Conservation (phyloP, 2,113 vertebrate species). For the Halcyon malimbica region DNA sequence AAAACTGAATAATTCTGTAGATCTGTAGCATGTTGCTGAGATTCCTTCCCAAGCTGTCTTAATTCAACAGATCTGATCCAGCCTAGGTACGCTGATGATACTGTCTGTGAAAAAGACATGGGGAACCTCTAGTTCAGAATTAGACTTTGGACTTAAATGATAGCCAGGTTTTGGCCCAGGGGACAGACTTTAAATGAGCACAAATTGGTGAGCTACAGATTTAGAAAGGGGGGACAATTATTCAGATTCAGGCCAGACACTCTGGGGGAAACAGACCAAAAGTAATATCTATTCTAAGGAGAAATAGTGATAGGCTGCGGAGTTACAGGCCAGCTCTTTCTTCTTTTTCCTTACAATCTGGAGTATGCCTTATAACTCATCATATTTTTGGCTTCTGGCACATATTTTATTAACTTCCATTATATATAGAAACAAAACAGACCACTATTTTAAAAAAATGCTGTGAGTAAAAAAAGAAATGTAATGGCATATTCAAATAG, state of each 20-base stretch:
- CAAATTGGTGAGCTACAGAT: constrained; percentile 3
- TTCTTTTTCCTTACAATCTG: constrained; percentile 53
- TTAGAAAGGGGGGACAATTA: not conserved
- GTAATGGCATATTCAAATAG: constrained; percentile 28
- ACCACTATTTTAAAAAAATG: constrained; percentile 48
- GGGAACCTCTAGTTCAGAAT: not conserved
- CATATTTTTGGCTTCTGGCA: constrained; percentile 71
- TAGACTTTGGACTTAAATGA: not conserved
- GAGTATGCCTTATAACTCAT: constrained; percentile 59
- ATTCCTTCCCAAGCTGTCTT: not conserved
- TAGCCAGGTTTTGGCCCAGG: not conserved
- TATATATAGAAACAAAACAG: constrained; percentile 68
- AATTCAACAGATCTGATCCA: not conserved
- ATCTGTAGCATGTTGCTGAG: not conserved
- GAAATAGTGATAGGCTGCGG: constrained; percentile 25
- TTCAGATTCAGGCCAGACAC: not conserved
- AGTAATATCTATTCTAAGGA: constrained; percentile 26
- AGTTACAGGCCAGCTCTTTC: constrained; percentile 39
- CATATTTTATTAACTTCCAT: constrained; percentile 70
- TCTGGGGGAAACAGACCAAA: not conserved
- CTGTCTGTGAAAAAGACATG: not conserved
- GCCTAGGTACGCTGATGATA: not conserved
- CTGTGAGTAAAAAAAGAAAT: not conserved
- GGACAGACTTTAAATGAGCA: not conserved
- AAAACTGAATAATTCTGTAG: not conserved